These are phyloP conservation scores for Oxystoma pomonae DNA, from an alignment of 2,888 invertebrate genomes.

Conservation along the genomic window DNA sequence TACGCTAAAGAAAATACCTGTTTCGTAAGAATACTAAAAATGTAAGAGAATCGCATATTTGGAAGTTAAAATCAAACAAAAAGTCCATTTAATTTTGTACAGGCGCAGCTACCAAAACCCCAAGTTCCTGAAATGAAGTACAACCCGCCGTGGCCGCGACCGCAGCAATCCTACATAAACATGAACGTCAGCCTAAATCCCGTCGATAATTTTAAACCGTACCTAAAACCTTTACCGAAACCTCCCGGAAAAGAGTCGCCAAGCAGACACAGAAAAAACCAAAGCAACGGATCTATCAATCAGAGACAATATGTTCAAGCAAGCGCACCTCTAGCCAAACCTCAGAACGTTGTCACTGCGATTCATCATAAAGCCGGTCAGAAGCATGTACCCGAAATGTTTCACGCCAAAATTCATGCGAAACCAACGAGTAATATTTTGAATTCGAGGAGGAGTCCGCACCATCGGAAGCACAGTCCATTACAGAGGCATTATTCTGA, in stretches of 20 bases:
- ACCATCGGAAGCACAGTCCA: constrained; percentile 45
- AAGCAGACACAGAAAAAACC: constrained; percentile 23
- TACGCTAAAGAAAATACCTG: too few relatives aligned
- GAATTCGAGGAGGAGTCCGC: constrained; percentile 40
- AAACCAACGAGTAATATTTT: constrained; percentile 41
- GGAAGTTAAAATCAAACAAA: too few relatives aligned
- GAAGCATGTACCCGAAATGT: constrained; percentile 39
- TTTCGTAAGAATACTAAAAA: too few relatives aligned
- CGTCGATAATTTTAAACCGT: constrained; percentile 45
- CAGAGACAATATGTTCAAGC: constrained; percentile 31
- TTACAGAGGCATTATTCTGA: constrained; percentile 64
- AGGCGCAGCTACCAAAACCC: constrained; percentile 16
- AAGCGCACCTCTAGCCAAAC: constrained; percentile 26
- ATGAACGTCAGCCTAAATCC: constrained; percentile 24
- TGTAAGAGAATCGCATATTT: too few relatives aligned
- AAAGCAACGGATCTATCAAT: background rate
- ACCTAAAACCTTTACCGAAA: constrained; percentile 57
- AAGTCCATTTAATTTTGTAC: too few relatives aligned
- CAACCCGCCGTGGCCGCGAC: constrained; percentile 63
- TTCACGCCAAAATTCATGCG: constrained; percentile 41
- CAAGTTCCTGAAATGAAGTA: constrained; percentile 43
- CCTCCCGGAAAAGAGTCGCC: constrained; percentile 51
- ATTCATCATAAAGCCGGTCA: constrained; percentile 35
- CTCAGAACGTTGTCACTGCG: constrained; percentile 21
- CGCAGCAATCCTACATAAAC: constrained; percentile 46